These are phyloP conservation scores for Maniola jurtina DNA, from an alignment of 1,140 invertebrate genomes.

Conservation along the genomic window DNA sequence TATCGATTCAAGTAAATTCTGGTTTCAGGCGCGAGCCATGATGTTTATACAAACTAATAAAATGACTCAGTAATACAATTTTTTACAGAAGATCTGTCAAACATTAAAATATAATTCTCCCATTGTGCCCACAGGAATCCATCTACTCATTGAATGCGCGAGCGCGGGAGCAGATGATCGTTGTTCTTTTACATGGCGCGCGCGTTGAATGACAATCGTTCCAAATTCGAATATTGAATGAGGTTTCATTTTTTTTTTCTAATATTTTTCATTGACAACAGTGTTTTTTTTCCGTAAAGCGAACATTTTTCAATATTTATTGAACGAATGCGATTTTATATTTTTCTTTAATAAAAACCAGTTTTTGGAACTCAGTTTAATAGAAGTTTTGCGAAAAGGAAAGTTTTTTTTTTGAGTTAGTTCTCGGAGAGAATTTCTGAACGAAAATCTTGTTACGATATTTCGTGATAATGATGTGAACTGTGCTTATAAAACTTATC, in stretches of 20 bases:
- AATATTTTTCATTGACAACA: neutral
- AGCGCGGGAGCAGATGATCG: slow-evolving; percentile 41
- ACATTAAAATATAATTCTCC: slow-evolving; percentile 12
- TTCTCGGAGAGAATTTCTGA: too few species aligned
- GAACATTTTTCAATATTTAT: neutral
- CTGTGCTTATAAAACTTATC: too few species aligned
- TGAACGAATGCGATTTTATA: neutral
- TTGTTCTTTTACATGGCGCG: slow-evolving; percentile 34
- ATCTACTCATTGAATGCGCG: slow-evolving; percentile 34
- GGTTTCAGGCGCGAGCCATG: too few species aligned
- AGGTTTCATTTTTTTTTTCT: neutral
- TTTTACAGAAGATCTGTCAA: too few species aligned
- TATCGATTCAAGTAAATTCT: too few species aligned
- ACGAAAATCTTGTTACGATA: too few species aligned
- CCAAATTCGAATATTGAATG: slow-evolving; percentile 1
- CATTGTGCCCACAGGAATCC: slow-evolving; percentile 32
- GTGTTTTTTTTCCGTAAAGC: neutral
- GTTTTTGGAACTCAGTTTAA: too few species aligned
- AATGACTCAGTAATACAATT: too few species aligned
- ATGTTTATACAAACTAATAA: too few species aligned
- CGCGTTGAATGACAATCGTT: slow-evolving; percentile 15
- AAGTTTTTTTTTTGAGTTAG: too few species aligned
- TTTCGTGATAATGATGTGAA: too few species aligned
- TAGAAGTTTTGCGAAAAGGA: too few species aligned
- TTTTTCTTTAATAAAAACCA: neutral